phyloP scores from a whole-genome alignment of 2,113 vertebrate genomes.

The Passerina amoena region DNA sequence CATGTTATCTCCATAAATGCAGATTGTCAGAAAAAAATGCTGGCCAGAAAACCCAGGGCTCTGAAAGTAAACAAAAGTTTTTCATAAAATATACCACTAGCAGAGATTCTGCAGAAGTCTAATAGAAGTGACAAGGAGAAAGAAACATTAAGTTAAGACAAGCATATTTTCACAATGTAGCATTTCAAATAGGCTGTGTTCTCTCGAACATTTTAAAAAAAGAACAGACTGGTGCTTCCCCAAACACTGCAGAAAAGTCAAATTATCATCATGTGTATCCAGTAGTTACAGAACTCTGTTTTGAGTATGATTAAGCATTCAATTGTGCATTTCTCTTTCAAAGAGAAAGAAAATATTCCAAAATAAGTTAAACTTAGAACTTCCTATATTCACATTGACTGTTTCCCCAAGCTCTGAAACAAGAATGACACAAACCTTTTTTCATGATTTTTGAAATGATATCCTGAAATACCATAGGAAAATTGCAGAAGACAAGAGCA shows the following conservation, averaged over 20 bases:
- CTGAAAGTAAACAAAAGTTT: conserved; percentile 48
- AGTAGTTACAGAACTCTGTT: neutral
- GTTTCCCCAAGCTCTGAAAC: neutral
- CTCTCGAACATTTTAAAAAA: neutral
- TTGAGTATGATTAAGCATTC: neutral
- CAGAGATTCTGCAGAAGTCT: neutral
- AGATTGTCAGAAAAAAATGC: conserved; percentile 48
- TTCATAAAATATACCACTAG: neutral
- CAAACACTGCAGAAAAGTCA: neutral
- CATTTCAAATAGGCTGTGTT: neutral
- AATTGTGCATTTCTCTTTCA: neutral
- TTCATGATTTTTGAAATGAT: neutral
- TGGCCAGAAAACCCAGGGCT: neutral
- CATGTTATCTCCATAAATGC: conserved; percentile 63
- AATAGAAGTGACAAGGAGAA: neutral
- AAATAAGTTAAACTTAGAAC: neutral
- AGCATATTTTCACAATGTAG: neutral
- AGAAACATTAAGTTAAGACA: neutral
- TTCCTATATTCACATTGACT: neutral
- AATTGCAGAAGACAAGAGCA: neutral
- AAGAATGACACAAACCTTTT: neutral
- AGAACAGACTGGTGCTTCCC: neutral
- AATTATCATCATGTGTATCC: neutral
- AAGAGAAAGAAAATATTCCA: neutral
- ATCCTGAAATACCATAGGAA: neutral